phyloP scores from a whole-genome alignment of 35 echinoderm and acorn worm genomes.

The Heliocidaris erythrogramma region DNA sequence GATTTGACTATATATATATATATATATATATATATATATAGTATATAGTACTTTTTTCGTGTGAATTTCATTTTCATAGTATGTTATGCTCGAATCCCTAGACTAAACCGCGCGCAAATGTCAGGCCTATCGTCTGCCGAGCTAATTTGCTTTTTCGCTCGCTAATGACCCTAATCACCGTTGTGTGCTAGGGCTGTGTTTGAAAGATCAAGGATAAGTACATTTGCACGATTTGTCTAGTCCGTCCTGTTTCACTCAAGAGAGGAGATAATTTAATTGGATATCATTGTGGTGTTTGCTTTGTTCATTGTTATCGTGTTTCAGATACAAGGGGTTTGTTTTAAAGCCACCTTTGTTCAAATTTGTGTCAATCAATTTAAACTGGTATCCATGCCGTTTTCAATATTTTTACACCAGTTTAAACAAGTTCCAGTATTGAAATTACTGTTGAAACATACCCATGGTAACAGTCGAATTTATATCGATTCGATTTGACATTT shows the following conservation, averaged over 20 bases:
- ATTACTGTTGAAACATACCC: no score
- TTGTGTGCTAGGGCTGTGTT: neutral
- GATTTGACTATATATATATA: no score
- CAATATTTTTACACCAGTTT: neutral
- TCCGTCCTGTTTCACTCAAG: neutral
- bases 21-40: no score
- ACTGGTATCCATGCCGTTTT: neutral
- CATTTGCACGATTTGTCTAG: neutral
- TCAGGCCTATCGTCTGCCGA: no score
- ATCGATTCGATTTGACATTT: no score
- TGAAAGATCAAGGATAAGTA: neutral
- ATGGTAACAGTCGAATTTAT: no score
- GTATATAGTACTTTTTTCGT: no score
- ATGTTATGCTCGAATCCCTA: no score
- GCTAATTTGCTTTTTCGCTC: neutral
- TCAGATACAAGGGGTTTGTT: neutral
- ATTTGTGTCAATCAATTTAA: neutral
- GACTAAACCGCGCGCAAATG: no score
- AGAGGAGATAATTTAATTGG: neutral
- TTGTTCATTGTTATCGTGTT: neutral
- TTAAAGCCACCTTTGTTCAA: neutral
- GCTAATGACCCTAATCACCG: neutral
- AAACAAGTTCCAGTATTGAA: no score
- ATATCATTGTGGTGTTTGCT: neutral
- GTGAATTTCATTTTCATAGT: no score